phyloP scores from a whole-genome alignment of 2,888 invertebrate genomes.

The Cryptus viduatorius region DNA sequence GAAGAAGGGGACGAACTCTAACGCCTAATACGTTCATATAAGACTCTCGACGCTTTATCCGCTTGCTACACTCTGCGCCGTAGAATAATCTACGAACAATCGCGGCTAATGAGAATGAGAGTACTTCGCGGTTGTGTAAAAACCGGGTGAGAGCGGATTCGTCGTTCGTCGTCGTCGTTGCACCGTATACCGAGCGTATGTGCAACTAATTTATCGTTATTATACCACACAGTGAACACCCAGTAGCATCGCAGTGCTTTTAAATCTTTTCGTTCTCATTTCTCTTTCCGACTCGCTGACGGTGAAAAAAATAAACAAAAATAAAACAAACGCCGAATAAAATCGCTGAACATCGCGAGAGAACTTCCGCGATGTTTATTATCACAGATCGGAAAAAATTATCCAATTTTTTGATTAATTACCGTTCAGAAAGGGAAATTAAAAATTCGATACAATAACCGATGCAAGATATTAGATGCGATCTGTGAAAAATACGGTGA shows the following conservation, averaged over 20 bases:
- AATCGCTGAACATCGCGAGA: constrained; percentile 20
- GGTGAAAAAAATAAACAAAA: constrained; percentile 39
- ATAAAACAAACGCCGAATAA: background rate
- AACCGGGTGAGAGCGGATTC: constrained; percentile 41
- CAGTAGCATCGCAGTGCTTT: constrained; percentile 39
- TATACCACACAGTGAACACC: constrained; percentile 19
- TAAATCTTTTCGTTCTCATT: constrained; percentile 24
- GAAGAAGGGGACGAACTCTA: background rate
- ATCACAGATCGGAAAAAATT: background rate
- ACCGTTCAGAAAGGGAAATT: background rate
- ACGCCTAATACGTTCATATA: constrained; percentile 18
- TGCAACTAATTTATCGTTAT: constrained; percentile 40
- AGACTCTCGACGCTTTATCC: constrained; percentile 24
- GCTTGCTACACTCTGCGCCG: constrained; percentile 8
- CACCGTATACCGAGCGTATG: background rate
- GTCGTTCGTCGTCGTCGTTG: constrained; percentile 12
- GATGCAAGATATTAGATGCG: background rate
- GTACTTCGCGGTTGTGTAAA: constrained; percentile 50
- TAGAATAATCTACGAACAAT: constrained; percentile 49
- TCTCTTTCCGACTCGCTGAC: constrained; percentile 56
- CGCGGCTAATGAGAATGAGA: constrained; percentile 57
- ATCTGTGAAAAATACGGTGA: background rate
- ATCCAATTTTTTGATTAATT: background rate
- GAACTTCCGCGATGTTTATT: constrained; percentile 17
- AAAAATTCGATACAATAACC: background rate